Evolutionary conservation across 37 sponge, comb jelly and placozoan genomes (phyloP).

Genomic region (Lycopodina hypogea): DNA sequence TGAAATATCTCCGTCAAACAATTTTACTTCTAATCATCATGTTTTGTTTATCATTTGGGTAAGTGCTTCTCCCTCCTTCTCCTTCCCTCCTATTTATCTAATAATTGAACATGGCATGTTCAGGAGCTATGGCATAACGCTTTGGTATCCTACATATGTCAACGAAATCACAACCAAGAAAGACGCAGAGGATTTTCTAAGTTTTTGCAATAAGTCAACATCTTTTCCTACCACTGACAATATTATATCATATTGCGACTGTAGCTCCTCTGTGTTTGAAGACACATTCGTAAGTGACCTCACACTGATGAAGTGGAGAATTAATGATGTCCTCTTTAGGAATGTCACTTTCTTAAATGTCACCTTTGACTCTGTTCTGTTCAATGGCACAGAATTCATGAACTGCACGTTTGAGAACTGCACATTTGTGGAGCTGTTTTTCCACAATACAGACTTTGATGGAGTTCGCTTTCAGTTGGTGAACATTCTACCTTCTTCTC

Average conservation of each 20-base stretch:
- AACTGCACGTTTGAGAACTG: slow-evolving; percentile 5
- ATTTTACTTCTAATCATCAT: slow-evolving; percentile 32
- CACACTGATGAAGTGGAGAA: background rate
- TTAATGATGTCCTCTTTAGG: slow-evolving; percentile 14
- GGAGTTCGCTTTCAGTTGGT: background rate
- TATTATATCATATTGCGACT: slow-evolving; percentile 7
- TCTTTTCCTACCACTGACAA: background rate
- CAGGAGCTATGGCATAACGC: slow-evolving; percentile 61
- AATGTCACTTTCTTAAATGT: slow-evolving; percentile 11
- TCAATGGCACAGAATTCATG: slow-evolving; percentile 4
- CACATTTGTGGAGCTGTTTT: background rate
- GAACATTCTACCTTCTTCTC: background rate
- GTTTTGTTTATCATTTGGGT: slow-evolving; percentile 71
- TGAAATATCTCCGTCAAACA: slow-evolving; percentile 29
- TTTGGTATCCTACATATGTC: slow-evolving; percentile 79
- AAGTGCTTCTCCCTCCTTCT: slow-evolving; percentile 30
- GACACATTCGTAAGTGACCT: background rate
- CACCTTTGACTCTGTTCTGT: slow-evolving; percentile 1
- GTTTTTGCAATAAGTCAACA: slow-evolving; percentile 15
- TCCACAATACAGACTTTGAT: background rate
- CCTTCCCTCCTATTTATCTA: no score
- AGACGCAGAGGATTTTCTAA: background rate
- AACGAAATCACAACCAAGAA: slow-evolving; percentile 14
- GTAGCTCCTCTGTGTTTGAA: slow-evolving; percentile 15
- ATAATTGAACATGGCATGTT: background rate